Conservation (phyloP, 2,888 invertebrate genomes). For the Acronicta aceris region DNA sequence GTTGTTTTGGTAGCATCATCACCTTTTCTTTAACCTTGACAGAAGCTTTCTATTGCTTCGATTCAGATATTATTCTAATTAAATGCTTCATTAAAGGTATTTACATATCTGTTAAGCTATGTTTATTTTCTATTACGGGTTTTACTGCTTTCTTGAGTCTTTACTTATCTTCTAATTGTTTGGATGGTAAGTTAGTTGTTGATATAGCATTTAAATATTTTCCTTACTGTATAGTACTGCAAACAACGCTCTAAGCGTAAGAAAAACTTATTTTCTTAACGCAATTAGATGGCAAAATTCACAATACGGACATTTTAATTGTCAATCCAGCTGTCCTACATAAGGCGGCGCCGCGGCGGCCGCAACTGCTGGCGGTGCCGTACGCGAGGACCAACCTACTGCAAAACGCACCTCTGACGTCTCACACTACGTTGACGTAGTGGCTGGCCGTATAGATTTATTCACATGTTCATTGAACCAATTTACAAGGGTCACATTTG, state of each 20-base stretch:
- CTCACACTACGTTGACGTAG: no score
- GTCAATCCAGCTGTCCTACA: no score
- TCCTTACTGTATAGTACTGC: conserved; percentile 5
- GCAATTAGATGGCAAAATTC: no score
- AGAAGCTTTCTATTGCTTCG: conserved; percentile 35
- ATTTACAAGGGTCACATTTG: no score
- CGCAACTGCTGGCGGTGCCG: no score
- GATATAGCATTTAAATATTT: conserved; percentile 21
- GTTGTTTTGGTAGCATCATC: conserved; percentile 5
- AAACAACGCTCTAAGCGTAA: conserved; percentile 1
- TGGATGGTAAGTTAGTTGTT: conserved; percentile 7
- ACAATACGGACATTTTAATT: no score
- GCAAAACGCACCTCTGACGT: no score
- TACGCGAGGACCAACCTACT: no score
- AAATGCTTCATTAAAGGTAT: conserved; percentile 24
- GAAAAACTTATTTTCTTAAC: conserved; percentile 11
- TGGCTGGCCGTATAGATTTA: no score
- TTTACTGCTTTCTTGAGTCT: conserved; percentile 33
- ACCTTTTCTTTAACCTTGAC: conserved; percentile 18
- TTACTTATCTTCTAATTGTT: conserved; percentile 12
- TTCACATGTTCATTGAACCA: no score
- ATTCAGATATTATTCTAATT: conserved; percentile 20
- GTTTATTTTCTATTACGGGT: conserved; percentile 14
- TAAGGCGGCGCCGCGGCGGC: no score
- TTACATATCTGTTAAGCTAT: conserved; percentile 26